These are phyloP conservation scores for Tribolium freemani DNA, from an alignment of 2,888 invertebrate genomes.

Conservation along the genomic window DNA sequence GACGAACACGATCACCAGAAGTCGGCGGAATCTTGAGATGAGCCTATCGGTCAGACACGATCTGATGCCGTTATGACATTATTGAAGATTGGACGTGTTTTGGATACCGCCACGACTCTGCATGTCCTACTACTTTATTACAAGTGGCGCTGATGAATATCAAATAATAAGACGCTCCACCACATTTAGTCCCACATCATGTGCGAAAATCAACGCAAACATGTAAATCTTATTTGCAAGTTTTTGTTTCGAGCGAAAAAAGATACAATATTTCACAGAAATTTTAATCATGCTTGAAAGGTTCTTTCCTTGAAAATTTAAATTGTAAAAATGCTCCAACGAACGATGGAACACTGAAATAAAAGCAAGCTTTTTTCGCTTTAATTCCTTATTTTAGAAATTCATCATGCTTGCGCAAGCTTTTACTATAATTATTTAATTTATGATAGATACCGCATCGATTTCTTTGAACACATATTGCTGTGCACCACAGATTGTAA, in stretches of 20 bases:
- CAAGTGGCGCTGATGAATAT: slow-evolving; percentile 24
- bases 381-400: neutral
- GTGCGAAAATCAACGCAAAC: neutral
- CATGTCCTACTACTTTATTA: slow-evolving; percentile 23
- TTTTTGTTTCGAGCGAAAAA: neutral
- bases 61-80: slow-evolving; percentile 44
- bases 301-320: slow-evolving; percentile 12
- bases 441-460: neutral
- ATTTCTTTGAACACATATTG: neutral
- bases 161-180: neutral
- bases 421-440: neutral
- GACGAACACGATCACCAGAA: slow-evolving; percentile 41
- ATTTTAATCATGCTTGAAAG: slow-evolving; percentile 12
- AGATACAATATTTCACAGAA: neutral
- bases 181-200: neutral
- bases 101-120: slow-evolving; percentile 23
- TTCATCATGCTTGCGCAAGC: no score
- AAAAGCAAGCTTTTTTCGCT: neutral
- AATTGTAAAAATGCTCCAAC: slow-evolving; percentile 11
- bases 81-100: slow-evolving; percentile 47
- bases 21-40: slow-evolving; percentile 41
- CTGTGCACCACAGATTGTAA: neutral
- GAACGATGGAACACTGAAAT: neutral
- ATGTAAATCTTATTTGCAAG: neutral
- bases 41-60: slow-evolving; percentile 45